phyloP scores from a whole-genome alignment of 2,113 vertebrate genomes.

The Siniperca chuatsi region DNA sequence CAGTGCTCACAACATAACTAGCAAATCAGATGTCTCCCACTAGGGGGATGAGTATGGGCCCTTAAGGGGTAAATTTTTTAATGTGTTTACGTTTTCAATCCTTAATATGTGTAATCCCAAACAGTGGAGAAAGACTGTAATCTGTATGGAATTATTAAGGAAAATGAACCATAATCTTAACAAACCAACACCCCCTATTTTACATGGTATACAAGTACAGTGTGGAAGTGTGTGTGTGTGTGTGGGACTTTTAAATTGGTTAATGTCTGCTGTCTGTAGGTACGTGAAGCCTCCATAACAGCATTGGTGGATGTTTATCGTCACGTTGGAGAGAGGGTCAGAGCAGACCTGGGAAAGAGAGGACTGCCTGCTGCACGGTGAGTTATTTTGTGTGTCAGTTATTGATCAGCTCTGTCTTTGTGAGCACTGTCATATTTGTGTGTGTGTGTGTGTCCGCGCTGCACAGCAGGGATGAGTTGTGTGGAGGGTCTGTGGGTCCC shows the following conservation, averaged over 20 bases:
- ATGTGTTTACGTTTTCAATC: conserved; percentile 12
- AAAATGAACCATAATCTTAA: no score
- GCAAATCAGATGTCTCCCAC: conserved; percentile 48
- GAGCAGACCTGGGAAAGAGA: conserved; percentile 89
- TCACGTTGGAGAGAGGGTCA: conserved; percentile 92
- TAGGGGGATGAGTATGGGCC: not conserved
- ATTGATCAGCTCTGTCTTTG: conserved; percentile 10
- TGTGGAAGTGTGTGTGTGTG: not conserved
- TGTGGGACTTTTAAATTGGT: conserved; percentile 20
- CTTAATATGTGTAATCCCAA: conserved; percentile 19
- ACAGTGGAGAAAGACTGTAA: not conserved
- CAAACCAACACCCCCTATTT: not conserved
- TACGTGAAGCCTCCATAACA: conserved; percentile 91
- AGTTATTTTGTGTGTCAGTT: conserved; percentile 63
- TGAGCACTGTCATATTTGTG: not conserved
- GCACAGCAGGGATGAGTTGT: conserved; percentile 14
- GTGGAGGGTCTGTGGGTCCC: conserved; percentile 31
- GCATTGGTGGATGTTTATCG: conserved; percentile 93
- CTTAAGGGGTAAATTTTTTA: conserved; percentile 23
- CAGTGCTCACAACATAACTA: conserved; percentile 24
- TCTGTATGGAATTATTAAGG: no score
- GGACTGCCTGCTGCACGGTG: conserved; percentile 92
- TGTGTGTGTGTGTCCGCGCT: not conserved
- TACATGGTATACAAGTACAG: not conserved
- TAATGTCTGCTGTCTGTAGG: conserved; percentile 80